Base-by-base conservation (phyloP, 1,140 invertebrate genomes). In the Tyrophagus putrescentiae region DNA sequence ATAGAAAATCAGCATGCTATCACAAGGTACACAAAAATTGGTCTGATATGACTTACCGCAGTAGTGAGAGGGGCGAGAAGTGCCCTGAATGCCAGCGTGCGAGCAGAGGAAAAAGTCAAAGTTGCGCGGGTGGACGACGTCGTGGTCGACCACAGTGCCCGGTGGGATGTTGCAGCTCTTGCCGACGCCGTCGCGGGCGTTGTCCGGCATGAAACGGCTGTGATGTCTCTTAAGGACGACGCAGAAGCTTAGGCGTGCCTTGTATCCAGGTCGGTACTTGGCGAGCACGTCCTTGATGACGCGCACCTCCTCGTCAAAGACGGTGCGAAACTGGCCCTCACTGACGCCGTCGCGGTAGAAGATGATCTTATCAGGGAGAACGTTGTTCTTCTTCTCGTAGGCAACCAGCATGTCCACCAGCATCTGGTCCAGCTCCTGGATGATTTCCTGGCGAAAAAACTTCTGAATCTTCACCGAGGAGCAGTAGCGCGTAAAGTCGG, bases 81-180 rank as follows among this genome's bases (percentile, higher is more conserved):
- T 64, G 16, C 63, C 64, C 57, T 65, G 63, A 39, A 61, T 62
- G 6, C 63, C 63, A 3, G 34, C 60, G 27, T 82, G 80, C 57
- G 77, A 78, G 54, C 84, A 83, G 63, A 94, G 73, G 70, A 85
- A 93, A 71, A 91, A 93, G 71, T 93, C 87, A 57, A 84, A 75
- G 65, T 87, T 80, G 1, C 76, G 78, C 0, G 85, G 83, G 72
- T 90, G 84, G 0, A 83, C 83, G 11, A 95, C 90, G 0, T 75
- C 68, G 0, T 75, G 81, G 67, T 94, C 89, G 0, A 94, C 86
- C 4, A 83, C 75, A 0, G 87, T 90, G 5, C 91, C 91, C 0
- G 87, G 82, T 27, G 80, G 80, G 0, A 93, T 85, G 68, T 91
- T 91, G 4, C 67, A 67, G 41, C 62, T 64, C 61, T 64, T 66